Evolutionary conservation across 2,888 invertebrate genomes (phyloP).

Genomic region (Sphecodes monilicornis): DNA sequence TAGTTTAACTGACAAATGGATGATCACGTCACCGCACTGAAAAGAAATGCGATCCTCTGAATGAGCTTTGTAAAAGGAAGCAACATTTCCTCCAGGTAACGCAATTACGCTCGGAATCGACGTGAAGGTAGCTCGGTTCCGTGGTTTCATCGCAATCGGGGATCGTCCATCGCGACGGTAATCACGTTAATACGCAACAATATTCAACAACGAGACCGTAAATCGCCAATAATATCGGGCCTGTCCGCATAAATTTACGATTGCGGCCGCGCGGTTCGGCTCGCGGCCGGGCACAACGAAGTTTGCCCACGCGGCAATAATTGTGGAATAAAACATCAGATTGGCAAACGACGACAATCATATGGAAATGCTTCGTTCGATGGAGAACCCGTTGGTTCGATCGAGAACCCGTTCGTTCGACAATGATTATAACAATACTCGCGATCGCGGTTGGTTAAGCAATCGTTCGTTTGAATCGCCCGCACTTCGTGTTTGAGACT

Average conservation of each 20-base stretch:
- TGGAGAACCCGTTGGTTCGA: constrained; percentile 13
- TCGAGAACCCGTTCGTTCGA: constrained; percentile 14
- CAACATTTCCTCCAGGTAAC: constrained; percentile 3
- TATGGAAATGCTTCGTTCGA: constrained; percentile 38
- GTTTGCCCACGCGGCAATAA: constrained; percentile 39
- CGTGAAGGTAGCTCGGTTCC: neutral
- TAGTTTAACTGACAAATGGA: neutral
- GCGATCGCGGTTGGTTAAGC: constrained; percentile 4
- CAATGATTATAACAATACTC: constrained; percentile 10
- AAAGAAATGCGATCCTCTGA: neutral
- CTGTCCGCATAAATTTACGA: constrained; percentile 37
- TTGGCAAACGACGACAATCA: constrained; percentile 27
- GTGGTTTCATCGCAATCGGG: neutral
- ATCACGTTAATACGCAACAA: constrained; percentile 42
- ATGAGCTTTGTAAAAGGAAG: neutral
- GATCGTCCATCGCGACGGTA: constrained; percentile 15
- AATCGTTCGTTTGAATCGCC: neutral
- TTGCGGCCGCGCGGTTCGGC: constrained; percentile 3
- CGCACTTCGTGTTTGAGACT: neutral
- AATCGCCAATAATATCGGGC: constrained; percentile 43
- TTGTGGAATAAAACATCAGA: constrained; percentile 39
- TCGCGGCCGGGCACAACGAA: constrained; percentile 35
- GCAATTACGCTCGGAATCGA: neutral
- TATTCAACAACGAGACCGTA: constrained; percentile 40
- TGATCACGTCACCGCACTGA: neutral